phyloP scores from a whole-genome alignment of 2,888 invertebrate genomes.

The Conomelus anceps region DNA sequence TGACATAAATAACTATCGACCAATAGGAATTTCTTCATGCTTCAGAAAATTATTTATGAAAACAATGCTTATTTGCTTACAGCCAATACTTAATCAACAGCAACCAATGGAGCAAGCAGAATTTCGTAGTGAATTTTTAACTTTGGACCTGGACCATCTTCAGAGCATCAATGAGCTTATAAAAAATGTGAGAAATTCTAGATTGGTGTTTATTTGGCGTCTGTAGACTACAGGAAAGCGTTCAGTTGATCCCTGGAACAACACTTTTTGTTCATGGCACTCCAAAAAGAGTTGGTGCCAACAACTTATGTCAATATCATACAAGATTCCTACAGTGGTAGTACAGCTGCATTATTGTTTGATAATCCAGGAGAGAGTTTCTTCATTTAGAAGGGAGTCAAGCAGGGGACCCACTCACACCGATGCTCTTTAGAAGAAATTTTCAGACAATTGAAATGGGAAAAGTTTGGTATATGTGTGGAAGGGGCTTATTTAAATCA shows the following conservation, averaged over 20 bases:
- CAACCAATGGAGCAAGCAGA: constrained; percentile 35
- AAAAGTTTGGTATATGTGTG: too few species aligned
- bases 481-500: too few species aligned
- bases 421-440: not conserved
- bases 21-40: constrained; percentile 31
- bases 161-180: constrained; percentile 14
- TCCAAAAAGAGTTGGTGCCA: not conserved
- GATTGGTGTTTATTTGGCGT: not conserved
- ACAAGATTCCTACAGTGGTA: not conserved
- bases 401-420: not conserved
- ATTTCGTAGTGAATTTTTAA: constrained; percentile 30
- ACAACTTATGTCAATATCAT: not conserved
- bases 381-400: not conserved
- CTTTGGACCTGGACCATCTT: constrained; percentile 28
- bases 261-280: not conserved
- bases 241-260: not conserved
- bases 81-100: constrained; percentile 28
- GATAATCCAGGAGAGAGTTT: not conserved
- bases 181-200: not conserved
- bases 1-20: constrained; percentile 32
- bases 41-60: constrained; percentile 35
- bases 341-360: not conserved
- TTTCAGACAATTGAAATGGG: too few species aligned
- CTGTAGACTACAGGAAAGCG: not conserved
- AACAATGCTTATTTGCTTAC: constrained; percentile 27